phyloP scores from a whole-genome alignment of 2,797 vertebrate species.

The Pristis pectinata region DNA sequence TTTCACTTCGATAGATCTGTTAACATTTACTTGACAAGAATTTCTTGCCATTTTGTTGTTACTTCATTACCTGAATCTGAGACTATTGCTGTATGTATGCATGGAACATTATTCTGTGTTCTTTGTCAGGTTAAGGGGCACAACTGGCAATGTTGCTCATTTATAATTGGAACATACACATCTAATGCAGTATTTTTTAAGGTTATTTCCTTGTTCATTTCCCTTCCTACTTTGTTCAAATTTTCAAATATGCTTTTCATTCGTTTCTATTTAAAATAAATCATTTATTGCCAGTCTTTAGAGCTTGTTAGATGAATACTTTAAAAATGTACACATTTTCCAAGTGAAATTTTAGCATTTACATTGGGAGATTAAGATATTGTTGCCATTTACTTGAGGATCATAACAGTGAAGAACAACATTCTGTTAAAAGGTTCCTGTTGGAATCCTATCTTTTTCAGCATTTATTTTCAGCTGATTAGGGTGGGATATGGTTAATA shows the following conservation, averaged over 20 bases:
- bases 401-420: background rate
- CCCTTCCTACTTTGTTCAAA: no score
- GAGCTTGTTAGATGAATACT: background rate
- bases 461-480: background rate
- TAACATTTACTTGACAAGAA: background rate
- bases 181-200: no score
- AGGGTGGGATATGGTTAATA: background rate
- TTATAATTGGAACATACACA: background rate
- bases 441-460: background rate
- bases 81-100: background rate
- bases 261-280: background rate
- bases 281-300: background rate
- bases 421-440: background rate
- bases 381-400: background rate
- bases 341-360: background rate
- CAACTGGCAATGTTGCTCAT: background rate
- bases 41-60: background rate
- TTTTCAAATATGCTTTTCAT: background rate
- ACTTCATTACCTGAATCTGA: background rate
- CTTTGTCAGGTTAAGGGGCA: background rate
- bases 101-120: no score
- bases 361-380: background rate
- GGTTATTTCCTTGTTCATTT: background rate
- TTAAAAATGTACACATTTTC: background rate
- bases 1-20: slow-evolving; percentile 13